Evolutionary conservation across 2,113 vertebrate genomes (phyloP).

Genomic region (Hippolais icterina): DNA sequence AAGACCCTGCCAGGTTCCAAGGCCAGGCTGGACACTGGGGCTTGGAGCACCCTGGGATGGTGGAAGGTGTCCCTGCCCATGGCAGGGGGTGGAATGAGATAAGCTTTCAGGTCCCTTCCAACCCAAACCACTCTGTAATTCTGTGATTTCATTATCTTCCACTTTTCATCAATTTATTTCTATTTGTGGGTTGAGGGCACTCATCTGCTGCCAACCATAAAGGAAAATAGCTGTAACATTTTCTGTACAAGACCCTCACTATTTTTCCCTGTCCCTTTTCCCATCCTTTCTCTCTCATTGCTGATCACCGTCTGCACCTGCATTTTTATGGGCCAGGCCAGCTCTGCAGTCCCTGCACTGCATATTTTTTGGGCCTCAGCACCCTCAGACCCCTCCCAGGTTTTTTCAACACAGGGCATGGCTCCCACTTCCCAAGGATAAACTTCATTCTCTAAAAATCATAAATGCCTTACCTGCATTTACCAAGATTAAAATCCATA

Average conservation of each 20-base stretch:
- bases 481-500: neutral
- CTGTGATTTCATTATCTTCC: neutral
- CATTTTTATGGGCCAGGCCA: rapidly evolving
- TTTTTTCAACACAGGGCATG: neutral
- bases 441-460: neutral
- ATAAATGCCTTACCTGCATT: neutral
- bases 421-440: neutral
- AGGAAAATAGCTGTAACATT: neutral
- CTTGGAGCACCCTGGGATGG: neutral
- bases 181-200: neutral
- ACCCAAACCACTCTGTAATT: neutral
- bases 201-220: neutral
- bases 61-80: neutral
- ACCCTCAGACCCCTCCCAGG: neutral
- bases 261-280: neutral
- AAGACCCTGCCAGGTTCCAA: neutral
- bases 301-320: neutral
- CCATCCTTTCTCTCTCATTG: neutral
- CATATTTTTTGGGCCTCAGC: neutral
- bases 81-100: rapidly evolving
- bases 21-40: rapidly evolving
- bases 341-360: neutral
- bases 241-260: neutral
- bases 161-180: neutral
- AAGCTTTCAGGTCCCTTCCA: neutral